Evolutionary conservation across 1,140 invertebrate genomes (phyloP), one percentile per base, ranked within the genome.

Genomic region (Andricus grossulariae): DNA sequence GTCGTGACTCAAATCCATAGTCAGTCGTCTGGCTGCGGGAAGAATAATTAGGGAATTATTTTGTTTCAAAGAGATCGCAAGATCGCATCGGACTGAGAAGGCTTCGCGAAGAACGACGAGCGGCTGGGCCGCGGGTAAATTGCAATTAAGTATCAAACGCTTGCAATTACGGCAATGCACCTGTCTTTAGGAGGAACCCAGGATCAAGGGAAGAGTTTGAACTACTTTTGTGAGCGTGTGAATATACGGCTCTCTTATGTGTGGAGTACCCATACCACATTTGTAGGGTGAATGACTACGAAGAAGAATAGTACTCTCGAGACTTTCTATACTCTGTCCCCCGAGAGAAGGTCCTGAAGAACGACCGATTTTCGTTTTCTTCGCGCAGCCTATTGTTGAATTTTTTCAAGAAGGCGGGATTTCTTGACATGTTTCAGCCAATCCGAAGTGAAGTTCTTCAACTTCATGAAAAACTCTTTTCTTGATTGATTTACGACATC

Each of bases 81-180:
- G 87, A 87, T 86, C 80, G 74, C 80, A 88, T 86, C 84, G 84
- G 72, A 72, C 50, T 76, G 51, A 51, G 66, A 76, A 73, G 57
- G 71, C 66, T 51, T 25, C 49, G 55, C 49, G n/a, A 50, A 60
- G 71, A 77, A 52, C 39, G 39, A 49, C 16, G 60, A 39, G 76
- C 73, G 21, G 70, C 21, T 57, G 71, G 39, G 16, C 13, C 57
- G 50, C 76, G 74, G 75, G 71, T 79, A 82, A 89, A 88, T 88
- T 86, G 81, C 88, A 89, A 90, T 90, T 89, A 90, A 89, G 88
- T 90, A 89, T 89, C 86, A 89, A 90, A 90, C 86, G 83, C 81
- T 86, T 73, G 87, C 87, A 90, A 89, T 90, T 90, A 88, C 86
- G 77, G 75, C 71, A 80, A 77, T 81, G 85, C 87, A 88, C 86